Percentiles rank a stretch among this genome's conserved stretches.
Conservation (phyloP, 2,113 vertebrate species). For the Glaucomys volans region DNA sequence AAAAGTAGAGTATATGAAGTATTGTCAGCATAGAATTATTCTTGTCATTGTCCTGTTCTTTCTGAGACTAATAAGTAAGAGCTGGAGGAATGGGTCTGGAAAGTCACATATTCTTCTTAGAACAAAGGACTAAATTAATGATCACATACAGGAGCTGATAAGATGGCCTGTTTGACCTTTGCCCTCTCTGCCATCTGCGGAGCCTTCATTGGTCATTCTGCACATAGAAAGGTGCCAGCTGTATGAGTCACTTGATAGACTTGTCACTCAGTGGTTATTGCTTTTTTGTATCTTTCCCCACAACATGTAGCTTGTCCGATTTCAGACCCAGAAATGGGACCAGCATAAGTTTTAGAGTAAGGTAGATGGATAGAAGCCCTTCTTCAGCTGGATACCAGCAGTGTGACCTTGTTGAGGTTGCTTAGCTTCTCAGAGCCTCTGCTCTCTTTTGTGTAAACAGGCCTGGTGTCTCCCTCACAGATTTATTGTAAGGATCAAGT, state of each 20-base stretch:
- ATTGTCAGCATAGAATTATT: not conserved
- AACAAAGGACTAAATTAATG: not conserved
- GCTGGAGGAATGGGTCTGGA: not conserved
- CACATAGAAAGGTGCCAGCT: rapidly evolving
- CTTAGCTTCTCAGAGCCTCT: not conserved
- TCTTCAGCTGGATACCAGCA: not conserved
- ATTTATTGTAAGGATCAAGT: not conserved
- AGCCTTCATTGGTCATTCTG: not conserved
- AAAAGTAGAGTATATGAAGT: not conserved
- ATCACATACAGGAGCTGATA: not conserved
- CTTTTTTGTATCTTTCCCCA: not conserved
- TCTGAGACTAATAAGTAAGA: not conserved
- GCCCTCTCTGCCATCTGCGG: not conserved
- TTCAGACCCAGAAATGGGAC: not conserved
- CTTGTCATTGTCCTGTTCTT: not conserved
- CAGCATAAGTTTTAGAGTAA: not conserved
- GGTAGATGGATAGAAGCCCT: not conserved
- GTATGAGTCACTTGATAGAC: not conserved
- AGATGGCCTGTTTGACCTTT: not conserved
- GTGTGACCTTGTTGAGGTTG: not conserved
- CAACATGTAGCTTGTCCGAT: not conserved
- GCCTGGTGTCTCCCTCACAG: not conserved
- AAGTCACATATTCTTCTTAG: not conserved
- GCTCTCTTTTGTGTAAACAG: not conserved
- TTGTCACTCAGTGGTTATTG: not conserved